Conservation (phyloP, 1,140 invertebrate genomes). For the Phocides pigmalion region DNA sequence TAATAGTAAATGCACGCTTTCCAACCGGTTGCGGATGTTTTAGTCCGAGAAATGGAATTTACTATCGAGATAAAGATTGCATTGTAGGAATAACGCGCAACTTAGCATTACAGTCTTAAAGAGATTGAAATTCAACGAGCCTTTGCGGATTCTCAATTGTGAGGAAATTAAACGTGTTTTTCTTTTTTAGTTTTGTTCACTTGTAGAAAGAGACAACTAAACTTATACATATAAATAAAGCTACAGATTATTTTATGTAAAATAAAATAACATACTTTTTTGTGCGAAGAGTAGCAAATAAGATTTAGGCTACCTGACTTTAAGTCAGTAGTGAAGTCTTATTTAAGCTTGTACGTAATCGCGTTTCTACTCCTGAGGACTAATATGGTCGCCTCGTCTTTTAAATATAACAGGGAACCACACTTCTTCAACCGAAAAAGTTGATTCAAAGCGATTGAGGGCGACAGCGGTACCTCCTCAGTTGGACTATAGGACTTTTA, state of each 20-base stretch:
- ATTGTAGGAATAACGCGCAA: slow-evolving; percentile 33
- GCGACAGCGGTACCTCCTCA: too few relatives aligned
- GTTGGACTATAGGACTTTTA: too few relatives aligned
- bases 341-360: too few relatives aligned
- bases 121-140: slow-evolving; percentile 42
- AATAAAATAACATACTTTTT: too few relatives aligned
- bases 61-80: slow-evolving; percentile 37
- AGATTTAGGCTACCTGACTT: too few relatives aligned
- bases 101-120: slow-evolving; percentile 36
- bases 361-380: too few relatives aligned
- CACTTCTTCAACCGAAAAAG: too few relatives aligned
- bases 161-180: slow-evolving; percentile 7
- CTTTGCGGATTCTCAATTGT: slow-evolving; percentile 32
- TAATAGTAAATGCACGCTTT: slow-evolving; percentile 8
- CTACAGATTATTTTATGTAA: background rate
- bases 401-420: too few relatives aligned
- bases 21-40: slow-evolving; percentile 17
- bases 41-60: slow-evolving; percentile 36
- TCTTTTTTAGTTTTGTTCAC: slow-evolving; percentile 16
- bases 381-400: too few relatives aligned
- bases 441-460: too few relatives aligned
- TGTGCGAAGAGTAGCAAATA: too few relatives aligned
- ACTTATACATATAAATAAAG: background rate
- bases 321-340: too few relatives aligned
- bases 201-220: background rate